These are phyloP conservation scores for Anguilla obscura DNA, from an alignment of 2,797 vertebrate genomes.

Conservation along the genomic window DNA sequence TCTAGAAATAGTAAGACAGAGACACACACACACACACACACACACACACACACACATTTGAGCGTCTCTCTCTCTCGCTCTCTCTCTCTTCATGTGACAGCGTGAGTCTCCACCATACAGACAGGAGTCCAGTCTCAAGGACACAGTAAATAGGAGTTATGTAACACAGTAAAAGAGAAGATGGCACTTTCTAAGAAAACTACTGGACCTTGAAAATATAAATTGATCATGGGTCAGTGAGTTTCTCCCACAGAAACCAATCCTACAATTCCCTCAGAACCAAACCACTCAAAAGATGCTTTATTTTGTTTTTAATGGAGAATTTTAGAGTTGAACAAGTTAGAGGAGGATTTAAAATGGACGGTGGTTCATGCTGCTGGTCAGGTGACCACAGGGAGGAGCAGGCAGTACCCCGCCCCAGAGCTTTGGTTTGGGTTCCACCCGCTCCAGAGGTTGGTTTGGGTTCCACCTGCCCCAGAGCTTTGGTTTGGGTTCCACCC, in stretches of 20 bases:
- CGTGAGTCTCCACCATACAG: no score
- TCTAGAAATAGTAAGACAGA: no score
- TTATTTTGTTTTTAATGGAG: background rate
- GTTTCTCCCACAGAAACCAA: background rate
- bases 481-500: no score
- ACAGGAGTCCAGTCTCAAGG: background rate
- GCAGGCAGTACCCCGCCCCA: background rate
- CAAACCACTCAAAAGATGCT: background rate
- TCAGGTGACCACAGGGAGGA: background rate
- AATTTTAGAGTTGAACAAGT: background rate
- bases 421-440: no score
- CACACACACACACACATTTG: no score
- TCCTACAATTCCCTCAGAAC: background rate
- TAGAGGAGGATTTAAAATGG: background rate
- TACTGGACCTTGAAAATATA: background rate
- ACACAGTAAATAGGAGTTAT: background rate
- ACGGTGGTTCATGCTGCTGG: background rate
- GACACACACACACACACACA: no score
- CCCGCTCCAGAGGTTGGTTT: no score
- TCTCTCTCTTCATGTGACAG: no score
- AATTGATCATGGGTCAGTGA: background rate
- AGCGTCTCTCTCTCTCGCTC: no score
- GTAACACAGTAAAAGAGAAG: background rate
- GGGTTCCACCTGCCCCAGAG: no score
- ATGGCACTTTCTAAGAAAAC: no score